Evolutionary conservation across 2,888 invertebrate species (phyloP).

Genomic region (Hypselothyrea guttata): DNA sequence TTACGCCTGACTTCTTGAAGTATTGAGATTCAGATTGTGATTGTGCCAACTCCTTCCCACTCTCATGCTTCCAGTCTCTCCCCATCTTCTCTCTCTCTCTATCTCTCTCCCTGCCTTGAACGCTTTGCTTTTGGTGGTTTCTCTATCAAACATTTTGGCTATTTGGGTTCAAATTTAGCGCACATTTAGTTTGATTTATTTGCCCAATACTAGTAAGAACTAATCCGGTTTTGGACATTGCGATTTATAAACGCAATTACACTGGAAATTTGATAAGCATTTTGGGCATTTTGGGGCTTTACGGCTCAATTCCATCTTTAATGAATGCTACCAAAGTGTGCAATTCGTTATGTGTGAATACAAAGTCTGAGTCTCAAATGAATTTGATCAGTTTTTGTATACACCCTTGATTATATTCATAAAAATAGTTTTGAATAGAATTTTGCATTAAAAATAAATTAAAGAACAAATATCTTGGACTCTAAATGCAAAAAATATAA

Average conservation of each 20-base stretch:
- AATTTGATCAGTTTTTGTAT: neutral
- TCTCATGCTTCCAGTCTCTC: neutral
- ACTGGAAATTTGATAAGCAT: slow-evolving; percentile 34
- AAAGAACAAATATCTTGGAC: no score
- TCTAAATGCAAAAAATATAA: no score
- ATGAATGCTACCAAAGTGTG: neutral
- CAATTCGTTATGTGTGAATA: slow-evolving; percentile 13
- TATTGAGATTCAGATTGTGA: slow-evolving; percentile 24
- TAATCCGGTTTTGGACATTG: slow-evolving; percentile 5
- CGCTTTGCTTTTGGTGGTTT: no score
- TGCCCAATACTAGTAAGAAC: slow-evolving; percentile 30
- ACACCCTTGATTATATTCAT: no score
- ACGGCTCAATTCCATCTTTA: slow-evolving; percentile 18
- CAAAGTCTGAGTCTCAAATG: slow-evolving; percentile 3
- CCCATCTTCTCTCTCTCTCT: no score
- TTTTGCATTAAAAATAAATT: no score
- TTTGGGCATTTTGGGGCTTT: neutral
- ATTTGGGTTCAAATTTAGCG: slow-evolving; percentile 49
- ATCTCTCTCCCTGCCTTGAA: no score
- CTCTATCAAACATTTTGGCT: slow-evolving; percentile 11
- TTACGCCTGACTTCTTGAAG: slow-evolving; percentile 7
- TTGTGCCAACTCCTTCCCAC: slow-evolving; percentile 6
- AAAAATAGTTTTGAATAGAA: no score
- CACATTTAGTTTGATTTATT: slow-evolving; percentile 65
- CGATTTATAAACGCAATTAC: slow-evolving; percentile 36